Evolutionary conservation across 2,113 vertebrate genomes (phyloP).

Genomic region (Coracopsis vasa): DNA sequence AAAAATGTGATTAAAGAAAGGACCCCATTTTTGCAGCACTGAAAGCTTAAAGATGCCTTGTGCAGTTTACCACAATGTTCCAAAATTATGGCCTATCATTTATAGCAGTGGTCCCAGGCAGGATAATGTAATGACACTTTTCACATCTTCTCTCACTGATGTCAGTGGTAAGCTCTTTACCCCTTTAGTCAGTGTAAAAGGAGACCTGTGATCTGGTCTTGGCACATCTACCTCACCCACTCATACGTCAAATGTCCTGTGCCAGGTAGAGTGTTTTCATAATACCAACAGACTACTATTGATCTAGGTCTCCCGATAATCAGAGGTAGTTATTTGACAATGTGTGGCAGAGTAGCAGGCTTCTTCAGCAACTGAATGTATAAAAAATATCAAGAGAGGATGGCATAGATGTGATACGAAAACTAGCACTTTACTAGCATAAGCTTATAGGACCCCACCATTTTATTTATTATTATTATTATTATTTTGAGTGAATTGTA

Average conservation of each 20-base stretch:
- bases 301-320: neutral
- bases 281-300: neutral
- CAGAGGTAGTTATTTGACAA: neutral
- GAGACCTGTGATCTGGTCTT: neutral
- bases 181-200: neutral
- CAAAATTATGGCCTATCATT: neutral
- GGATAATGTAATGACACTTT: rapidly evolving
- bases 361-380: neutral
- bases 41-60: neutral
- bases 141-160: neutral
- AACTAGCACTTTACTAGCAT: neutral
- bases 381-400: neutral
- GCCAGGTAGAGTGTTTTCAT: neutral
- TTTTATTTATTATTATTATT: too few relatives aligned
- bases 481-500: too few relatives aligned
- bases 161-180: neutral
- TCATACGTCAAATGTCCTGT: rapidly evolving
- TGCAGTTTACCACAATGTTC: neutral
- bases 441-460: neutral
- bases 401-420: neutral
- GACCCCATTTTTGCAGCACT: neutral
- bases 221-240: neutral
- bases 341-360: neutral
- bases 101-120: neutral
- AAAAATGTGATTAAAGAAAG: neutral